A percentile compares a stretch with the other conserved stretches of the same genome.
Evolutionary conservation across 2,797 vertebrate species (phyloP).

Genomic region (Sciurus carolinensis): DNA sequence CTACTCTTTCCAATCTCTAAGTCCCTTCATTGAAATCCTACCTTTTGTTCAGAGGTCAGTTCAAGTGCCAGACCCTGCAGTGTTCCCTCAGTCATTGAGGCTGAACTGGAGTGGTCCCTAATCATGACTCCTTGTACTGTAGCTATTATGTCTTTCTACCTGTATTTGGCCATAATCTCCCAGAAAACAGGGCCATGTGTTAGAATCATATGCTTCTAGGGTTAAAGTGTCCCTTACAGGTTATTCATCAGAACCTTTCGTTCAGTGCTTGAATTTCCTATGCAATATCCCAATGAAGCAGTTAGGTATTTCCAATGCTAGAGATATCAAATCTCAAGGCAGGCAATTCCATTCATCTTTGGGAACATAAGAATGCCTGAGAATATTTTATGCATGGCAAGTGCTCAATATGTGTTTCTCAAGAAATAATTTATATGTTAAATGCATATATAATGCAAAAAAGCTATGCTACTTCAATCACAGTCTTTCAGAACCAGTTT

Average conservation of each 20-base stretch:
- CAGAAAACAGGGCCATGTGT: background rate
- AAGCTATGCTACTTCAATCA: background rate
- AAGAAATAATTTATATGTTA: background rate
- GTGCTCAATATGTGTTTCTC: background rate
- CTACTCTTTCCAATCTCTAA: background rate
- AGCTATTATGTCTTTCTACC: background rate
- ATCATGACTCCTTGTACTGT: background rate
- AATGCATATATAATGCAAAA: background rate
- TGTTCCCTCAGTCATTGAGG: background rate
- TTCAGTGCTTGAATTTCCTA: background rate
- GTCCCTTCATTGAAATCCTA: background rate
- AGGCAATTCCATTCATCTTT: background rate
- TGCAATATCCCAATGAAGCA: background rate
- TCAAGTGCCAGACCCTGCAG: background rate
- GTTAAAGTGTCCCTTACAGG: background rate
- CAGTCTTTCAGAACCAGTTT: background rate
- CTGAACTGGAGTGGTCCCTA: background rate
- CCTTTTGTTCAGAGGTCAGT: background rate
- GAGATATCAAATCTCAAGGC: background rate
- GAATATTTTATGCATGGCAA: background rate
- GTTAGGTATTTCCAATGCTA: background rate
- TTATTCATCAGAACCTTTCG: background rate
- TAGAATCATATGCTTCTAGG: background rate
- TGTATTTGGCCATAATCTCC: background rate
- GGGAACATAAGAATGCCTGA: background rate